A percentile compares a stretch with the other conserved stretches of the same genome.
Conservation (phyloP, 2,797 vertebrate genomes). For the Muscicapa comitata region DNA sequence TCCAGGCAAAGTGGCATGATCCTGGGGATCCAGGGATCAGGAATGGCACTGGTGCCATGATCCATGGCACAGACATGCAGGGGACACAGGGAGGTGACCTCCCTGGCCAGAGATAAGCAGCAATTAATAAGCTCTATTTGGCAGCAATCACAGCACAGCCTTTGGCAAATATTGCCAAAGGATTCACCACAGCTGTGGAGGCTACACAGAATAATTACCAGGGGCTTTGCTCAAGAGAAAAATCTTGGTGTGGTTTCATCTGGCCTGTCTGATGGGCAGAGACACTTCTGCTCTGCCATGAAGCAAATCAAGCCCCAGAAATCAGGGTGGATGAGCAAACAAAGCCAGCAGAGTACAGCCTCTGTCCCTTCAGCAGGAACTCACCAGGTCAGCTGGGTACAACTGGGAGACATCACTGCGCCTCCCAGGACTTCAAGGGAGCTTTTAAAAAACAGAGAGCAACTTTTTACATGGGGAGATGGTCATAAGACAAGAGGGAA, state of each 20-base stretch:
- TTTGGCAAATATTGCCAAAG: neutral
- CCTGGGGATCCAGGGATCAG: neutral
- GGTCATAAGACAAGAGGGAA: neutral
- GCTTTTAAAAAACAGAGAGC: neutral
- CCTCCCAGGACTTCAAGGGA: neutral
- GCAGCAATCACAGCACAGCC: neutral
- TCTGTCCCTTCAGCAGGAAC: neutral
- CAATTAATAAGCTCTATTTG: conserved; percentile 34
- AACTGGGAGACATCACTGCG: neutral
- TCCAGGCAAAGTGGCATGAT: neutral
- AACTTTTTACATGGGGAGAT: neutral
- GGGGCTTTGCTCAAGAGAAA: neutral
- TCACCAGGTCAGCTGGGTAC: neutral
- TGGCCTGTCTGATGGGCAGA: neutral
- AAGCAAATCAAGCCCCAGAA: neutral
- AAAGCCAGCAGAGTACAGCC: neutral
- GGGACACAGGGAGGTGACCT: neutral
- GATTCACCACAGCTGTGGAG: neutral
- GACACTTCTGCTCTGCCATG: neutral
- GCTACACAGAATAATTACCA: neutral
- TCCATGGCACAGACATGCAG: fast-evolving
- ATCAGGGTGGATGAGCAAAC: neutral
- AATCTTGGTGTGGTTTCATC: neutral
- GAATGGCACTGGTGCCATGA: neutral
- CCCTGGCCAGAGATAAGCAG: neutral